A percentile compares a stretch with the other conserved stretches of the same genome.
phyloP scores from a whole-genome alignment of 2,888 invertebrate genomes.

The Hydriomena furcata region DNA sequence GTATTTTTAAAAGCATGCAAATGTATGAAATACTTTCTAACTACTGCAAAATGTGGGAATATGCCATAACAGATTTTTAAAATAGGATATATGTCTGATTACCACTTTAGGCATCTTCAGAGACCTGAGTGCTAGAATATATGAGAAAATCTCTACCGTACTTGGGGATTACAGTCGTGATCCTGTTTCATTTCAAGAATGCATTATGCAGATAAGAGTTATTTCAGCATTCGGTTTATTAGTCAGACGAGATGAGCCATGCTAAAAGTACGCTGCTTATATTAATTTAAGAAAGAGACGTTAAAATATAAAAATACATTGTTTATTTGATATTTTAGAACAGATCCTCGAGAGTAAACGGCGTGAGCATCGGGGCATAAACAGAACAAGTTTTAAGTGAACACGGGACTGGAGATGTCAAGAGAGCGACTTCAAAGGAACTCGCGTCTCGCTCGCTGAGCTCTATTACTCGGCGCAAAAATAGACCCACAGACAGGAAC shows the following conservation, averaged over 20 bases:
- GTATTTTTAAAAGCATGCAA: too few species aligned
- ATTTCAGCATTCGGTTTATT: slow-evolving; percentile 16
- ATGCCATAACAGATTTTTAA: too few species aligned
- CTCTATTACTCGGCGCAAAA: slow-evolving; percentile 16
- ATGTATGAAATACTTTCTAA: too few species aligned
- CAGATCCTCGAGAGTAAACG: slow-evolving; percentile 26
- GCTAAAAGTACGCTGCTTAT: too few species aligned
- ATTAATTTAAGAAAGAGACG: slow-evolving; percentile 13
- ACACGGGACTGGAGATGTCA: slow-evolving; percentile 47
- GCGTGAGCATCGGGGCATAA: slow-evolving; percentile 44
- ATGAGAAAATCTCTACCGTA: too few species aligned
- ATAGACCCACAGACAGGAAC: slow-evolving; percentile 12
- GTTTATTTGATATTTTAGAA: slow-evolving; percentile 15
- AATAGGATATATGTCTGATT: too few species aligned
- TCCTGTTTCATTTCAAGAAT: slow-evolving; percentile 27
- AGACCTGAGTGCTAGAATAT: too few species aligned
- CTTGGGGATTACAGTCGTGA: too few species aligned
- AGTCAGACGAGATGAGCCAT: background rate
- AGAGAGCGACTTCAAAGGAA: slow-evolving; percentile 51
- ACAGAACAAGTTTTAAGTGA: slow-evolving; percentile 53
- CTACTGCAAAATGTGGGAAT: too few species aligned
- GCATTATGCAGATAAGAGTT: slow-evolving; percentile 12
- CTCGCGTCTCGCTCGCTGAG: slow-evolving; percentile 33
- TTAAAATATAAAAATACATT: slow-evolving; percentile 11
- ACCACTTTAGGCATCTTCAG: too few species aligned